phyloP scores from a whole-genome alignment of 1,140 invertebrate genomes.

The Acyrthosiphon pisum region DNA sequence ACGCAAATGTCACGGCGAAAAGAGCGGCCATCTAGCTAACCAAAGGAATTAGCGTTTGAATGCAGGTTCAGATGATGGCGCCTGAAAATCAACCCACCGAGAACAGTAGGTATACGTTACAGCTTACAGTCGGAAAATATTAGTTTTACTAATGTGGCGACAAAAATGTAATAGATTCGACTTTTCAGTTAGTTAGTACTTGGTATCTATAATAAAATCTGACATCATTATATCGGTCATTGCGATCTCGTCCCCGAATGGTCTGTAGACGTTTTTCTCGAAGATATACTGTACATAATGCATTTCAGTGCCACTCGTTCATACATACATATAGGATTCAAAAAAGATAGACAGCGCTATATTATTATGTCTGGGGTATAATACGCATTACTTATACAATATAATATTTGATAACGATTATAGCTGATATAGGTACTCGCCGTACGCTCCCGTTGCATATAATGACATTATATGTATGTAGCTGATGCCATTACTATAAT shows the following conservation, averaged over 20 bases:
- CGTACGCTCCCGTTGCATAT: background rate
- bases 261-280: background rate
- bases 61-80: no score
- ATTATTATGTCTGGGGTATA: background rate
- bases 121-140: no score
- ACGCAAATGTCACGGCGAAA: no score
- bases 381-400: background rate
- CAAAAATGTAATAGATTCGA: no score
- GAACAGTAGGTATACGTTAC: no score
- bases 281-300: background rate
- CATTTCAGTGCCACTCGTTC: background rate
- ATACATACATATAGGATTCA: background rate
- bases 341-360: background rate
- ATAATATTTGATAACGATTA: background rate
- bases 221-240: background rate
- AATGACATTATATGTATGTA: background rate
- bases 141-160: no score
- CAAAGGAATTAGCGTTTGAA: no score
- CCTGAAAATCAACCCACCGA: no score
- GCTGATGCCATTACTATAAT: background rate
- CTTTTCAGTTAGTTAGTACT: no score
- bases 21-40: no score
- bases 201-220: no score
- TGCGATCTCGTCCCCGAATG: background rate
- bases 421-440: background rate